Evolutionary conservation across 1,140 invertebrate genomes (phyloP).

Genomic region (Diorhabda elongata): DNA sequence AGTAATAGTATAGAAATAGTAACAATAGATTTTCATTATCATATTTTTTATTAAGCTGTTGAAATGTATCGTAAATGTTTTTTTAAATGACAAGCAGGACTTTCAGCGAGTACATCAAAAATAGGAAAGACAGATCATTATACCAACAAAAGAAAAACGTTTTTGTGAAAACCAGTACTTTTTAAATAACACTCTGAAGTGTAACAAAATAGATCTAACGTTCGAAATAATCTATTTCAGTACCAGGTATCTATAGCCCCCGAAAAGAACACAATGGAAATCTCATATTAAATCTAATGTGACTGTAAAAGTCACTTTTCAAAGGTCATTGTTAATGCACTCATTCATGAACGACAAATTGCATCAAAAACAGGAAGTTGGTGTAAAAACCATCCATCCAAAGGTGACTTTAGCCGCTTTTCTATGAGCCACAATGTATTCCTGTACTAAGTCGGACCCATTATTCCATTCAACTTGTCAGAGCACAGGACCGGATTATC

Average conservation of each 20-base stretch:
- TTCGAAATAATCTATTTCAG: constrained; percentile 41
- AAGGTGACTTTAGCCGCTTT: constrained; percentile 40
- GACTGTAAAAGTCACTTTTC: constrained; percentile 43
- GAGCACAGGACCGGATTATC: constrained; percentile 28
- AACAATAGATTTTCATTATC: no score
- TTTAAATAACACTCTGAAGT: constrained; percentile 2
- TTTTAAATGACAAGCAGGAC: neutral
- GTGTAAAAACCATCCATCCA: constrained; percentile 43
- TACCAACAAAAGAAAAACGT: constrained; percentile 3
- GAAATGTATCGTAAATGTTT: neutral
- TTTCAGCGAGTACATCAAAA: neutral
- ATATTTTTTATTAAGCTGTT: no score
- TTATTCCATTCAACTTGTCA: constrained; percentile 36
- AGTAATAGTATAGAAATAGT: no score
- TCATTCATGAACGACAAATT: constrained; percentile 45
- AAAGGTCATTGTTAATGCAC: constrained; percentile 43
- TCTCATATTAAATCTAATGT: constrained; percentile 44
- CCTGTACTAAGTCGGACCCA: constrained; percentile 35
- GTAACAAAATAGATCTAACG: constrained; percentile 19
- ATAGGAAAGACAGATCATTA: neutral
- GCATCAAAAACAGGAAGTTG: constrained; percentile 47
- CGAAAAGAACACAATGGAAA: constrained; percentile 36
- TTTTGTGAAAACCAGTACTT: neutral
- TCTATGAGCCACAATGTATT: constrained; percentile 42
- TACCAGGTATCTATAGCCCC: constrained; percentile 35